Evolutionary conservation across 2,888 invertebrate species (phyloP), one percentile per base, ranked within the genome.

Genomic region (Lasioglossum vierecki): DNA sequence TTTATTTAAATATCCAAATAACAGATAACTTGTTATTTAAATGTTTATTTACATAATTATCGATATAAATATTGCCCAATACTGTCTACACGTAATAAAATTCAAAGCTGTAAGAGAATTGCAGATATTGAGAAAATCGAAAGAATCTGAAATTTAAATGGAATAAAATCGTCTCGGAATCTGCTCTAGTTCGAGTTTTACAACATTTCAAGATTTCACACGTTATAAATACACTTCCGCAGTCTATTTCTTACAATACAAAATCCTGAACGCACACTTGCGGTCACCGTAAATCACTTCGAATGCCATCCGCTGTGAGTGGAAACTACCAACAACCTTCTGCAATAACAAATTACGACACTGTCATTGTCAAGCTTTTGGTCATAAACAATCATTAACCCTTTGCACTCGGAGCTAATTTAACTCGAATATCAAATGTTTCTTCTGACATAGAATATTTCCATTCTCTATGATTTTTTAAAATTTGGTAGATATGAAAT

Each of bases 261-360:
- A 44, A 66, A 79, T 63, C 79, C 30, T 39, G n/a, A 66, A 63
- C 30, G 30, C 30, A 30, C 73, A 60, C n/a, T 70, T 26, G 73
- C 30, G 18, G 8, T 15, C 41, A n/a, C 57, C 71, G 8, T 66
- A 85, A 85, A 76, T 84, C 53, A 75, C 60, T 26, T 4, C 18
- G 80, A 84, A 80, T 79, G 78, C 74, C 80, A 44, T 71, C n/a
- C 18, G 11, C 15, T 15, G 18, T 22, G 11, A 35, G 75, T 30
- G 4, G 26, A 6, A 13, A 11, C 60, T 63, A 63, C 30, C 76
- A 85, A 35, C 41, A 60, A 66, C 30, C 70, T 57, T 53, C 35
- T 60, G 66, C 63, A 75, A 57, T 57, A 15, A 74, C 30, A 66
- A 49, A 39, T 13, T 26, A 41, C 39, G 4, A 70, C 30, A 57